These are phyloP conservation scores for Bombus impatiens DNA, from an alignment of 1,140 invertebrate genomes.

Conservation along the genomic window DNA sequence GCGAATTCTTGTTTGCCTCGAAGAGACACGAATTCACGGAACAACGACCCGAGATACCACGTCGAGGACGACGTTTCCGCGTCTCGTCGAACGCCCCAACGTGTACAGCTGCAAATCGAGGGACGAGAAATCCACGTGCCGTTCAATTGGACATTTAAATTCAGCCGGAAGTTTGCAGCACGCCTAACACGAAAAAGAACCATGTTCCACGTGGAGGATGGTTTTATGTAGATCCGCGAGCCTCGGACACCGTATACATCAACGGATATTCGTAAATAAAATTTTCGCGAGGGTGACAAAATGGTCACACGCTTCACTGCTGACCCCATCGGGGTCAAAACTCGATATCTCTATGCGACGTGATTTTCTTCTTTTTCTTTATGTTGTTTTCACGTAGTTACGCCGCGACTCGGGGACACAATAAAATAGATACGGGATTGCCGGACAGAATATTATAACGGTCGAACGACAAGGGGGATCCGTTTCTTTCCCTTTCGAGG, in stretches of 20 bases:
- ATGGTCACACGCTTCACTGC: conserved; percentile 78
- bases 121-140: conserved; percentile 21
- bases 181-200: conserved; percentile 50
- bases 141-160: conserved; percentile 66
- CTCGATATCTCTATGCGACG: conserved; percentile 68
- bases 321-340: conserved; percentile 76
- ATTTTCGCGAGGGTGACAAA: conserved; percentile 75
- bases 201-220: conserved; percentile 6
- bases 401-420: conserved; percentile 60
- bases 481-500: conserved; percentile 27
- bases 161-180: conserved; percentile 59
- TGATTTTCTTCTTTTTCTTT: conserved; percentile 66
- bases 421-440: conserved; percentile 70
- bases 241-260: conserved; percentile 24
- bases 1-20: conserved; percentile 34
- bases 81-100: background rate
- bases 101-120: conserved; percentile 28
- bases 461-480: conserved; percentile 71
- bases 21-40: conserved; percentile 38
- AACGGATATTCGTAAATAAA: conserved; percentile 78
- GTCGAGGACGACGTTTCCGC: conserved; percentile 15
- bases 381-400: conserved; percentile 77
- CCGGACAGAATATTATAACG: conserved; percentile 79
- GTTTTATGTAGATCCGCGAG: conserved; percentile 56
- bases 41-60: conserved; percentile 16